phyloP scores from a whole-genome alignment of 2,888 invertebrate genomes.

The Sepioteuthis lessoniana region DNA sequence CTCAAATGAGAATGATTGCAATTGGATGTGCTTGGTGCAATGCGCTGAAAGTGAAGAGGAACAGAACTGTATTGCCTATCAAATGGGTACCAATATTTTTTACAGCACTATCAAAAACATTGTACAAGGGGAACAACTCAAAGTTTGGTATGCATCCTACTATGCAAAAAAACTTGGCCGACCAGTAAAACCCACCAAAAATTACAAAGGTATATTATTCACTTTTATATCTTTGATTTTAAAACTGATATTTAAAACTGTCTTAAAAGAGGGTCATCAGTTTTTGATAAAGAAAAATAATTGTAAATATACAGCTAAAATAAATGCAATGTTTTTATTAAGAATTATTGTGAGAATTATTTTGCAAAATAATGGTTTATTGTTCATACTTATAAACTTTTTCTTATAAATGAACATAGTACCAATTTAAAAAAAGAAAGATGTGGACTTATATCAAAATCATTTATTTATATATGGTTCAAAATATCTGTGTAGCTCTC shows the following conservation, averaged over 20 bases:
- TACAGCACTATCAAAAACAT: slow-evolving; percentile 75
- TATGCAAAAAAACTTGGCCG: slow-evolving; percentile 78
- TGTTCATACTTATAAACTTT: no score
- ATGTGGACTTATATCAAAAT: no score
- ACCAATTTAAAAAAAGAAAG: no score
- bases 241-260: no score
- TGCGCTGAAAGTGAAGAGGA: slow-evolving; percentile 76
- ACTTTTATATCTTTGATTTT: neutral
- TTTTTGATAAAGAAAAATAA: neutral
- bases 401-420: no score
- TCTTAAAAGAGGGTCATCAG: neutral
- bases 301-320: neutral
- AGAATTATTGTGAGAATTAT: no score
- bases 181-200: slow-evolving; percentile 64
- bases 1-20: slow-evolving; percentile 78
- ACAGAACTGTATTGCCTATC: slow-evolving; percentile 80
- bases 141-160: slow-evolving; percentile 80
- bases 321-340: no score
- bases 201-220: slow-evolving; percentile 63
- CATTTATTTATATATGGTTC: no score
- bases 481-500: no score
- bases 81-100: slow-evolving; percentile 75
- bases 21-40: slow-evolving; percentile 80
- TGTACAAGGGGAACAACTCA: slow-evolving; percentile 76
- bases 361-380: no score